phyloP scores from a whole-genome alignment of 2,797 vertebrate genomes.

The Bryconaethiops microstoma region DNA sequence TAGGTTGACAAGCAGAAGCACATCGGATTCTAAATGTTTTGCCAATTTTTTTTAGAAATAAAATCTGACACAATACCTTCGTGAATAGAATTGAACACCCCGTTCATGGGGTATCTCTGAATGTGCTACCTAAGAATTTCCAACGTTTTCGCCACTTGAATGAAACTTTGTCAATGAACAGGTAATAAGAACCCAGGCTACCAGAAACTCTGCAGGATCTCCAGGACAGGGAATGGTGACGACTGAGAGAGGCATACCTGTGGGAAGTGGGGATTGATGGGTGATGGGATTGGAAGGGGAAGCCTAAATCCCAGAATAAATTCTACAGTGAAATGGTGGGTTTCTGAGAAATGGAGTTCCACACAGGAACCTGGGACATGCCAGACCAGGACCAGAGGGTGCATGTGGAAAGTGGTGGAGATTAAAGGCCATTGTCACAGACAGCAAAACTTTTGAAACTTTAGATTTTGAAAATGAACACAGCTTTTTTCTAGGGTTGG shows the following conservation, averaged over 20 bases:
- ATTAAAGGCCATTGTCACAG: not conserved
- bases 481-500: no score
- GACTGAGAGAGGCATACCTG: not conserved
- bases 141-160: not conserved
- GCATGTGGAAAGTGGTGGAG: not conserved
- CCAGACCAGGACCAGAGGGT: not conserved
- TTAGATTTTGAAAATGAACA: no score
- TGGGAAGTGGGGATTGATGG: slow-evolving; percentile 2
- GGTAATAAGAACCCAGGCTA: no score
- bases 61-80: no score
- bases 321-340: not conserved
- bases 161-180: no score
- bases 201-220: not conserved
- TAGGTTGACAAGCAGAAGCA: no score
- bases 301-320: not conserved
- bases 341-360: not conserved
- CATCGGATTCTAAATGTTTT: no score
- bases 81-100: no score
- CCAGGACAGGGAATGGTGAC: not conserved
- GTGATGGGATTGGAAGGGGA: not conserved
- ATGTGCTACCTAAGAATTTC: no score
- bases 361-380: not conserved
- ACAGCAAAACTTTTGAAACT: no score
- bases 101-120: no score
- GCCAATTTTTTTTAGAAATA: no score